phyloP scores from a whole-genome alignment of 1,140 invertebrate genomes.

The Pantala flavescens region DNA sequence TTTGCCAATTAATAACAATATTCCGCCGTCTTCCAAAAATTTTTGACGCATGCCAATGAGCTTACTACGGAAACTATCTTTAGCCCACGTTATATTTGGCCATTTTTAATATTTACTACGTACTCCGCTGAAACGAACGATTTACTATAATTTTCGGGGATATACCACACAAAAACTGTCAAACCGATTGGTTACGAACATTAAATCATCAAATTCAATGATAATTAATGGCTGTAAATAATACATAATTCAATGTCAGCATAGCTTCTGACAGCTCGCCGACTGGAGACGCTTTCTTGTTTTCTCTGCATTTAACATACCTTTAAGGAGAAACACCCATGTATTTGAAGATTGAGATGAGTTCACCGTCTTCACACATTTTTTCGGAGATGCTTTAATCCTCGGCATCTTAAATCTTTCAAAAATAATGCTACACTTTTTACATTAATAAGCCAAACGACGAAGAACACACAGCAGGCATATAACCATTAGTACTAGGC shows the following conservation, averaged over 20 bases:
- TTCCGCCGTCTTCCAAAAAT: too few species aligned
- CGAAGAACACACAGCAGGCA: not conserved
- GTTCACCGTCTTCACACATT: conserved; percentile 39
- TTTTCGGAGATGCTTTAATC: conserved; percentile 43
- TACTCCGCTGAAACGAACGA: not conserved
- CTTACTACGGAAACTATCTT: not conserved
- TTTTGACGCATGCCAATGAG: not conserved
- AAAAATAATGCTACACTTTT: not conserved
- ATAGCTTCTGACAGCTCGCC: not conserved
- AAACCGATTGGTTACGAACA: not conserved
- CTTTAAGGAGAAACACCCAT: conserved; percentile 54
- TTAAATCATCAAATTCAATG: not conserved
- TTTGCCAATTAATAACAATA: too few species aligned
- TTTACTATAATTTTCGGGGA: not conserved
- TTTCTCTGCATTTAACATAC: conserved; percentile 31
- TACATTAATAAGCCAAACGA: conserved; percentile 6
- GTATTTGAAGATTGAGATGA: conserved; percentile 38
- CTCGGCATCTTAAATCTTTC: conserved; percentile 36
- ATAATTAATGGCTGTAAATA: not conserved
- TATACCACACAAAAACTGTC: not conserved
- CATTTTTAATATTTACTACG: not conserved
- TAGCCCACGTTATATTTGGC: conserved; percentile 1
- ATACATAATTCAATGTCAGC: not conserved
- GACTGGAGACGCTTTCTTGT: conserved; percentile 4
- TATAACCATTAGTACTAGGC: conserved; percentile 6